Conservation (phyloP, 2,888 invertebrate genomes). For the Eupelmus urozonus region DNA sequence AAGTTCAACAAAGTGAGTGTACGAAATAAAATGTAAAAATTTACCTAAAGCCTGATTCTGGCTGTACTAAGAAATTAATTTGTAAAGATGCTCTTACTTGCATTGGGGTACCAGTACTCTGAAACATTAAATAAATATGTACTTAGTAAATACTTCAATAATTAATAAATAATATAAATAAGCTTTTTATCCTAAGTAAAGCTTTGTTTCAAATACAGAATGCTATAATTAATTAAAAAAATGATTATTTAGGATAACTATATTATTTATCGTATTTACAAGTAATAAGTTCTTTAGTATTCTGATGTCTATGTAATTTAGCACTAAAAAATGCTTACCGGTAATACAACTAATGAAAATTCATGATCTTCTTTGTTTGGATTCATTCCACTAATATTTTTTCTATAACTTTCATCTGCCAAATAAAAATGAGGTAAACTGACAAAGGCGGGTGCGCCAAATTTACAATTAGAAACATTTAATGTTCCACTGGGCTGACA, state of each 20-base stretch:
- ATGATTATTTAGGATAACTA: too few relatives aligned
- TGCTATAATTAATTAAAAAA: too few relatives aligned
- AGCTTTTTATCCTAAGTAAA: background rate
- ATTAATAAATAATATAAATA: background rate
- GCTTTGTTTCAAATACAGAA: background rate
- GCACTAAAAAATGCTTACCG: slow-evolving; percentile 74
- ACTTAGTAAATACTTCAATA: slow-evolving; percentile 5
- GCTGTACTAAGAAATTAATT: slow-evolving; percentile 83
- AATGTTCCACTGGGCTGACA: slow-evolving; percentile 81
- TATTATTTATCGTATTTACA: too few relatives aligned
- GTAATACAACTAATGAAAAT: slow-evolving; percentile 85
- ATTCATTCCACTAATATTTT: slow-evolving; percentile 83
- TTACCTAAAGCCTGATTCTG: slow-evolving; percentile 80
- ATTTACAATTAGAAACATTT: slow-evolving; percentile 86
- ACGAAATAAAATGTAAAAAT: background rate
- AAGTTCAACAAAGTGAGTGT: too few relatives aligned
- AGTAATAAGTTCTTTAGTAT: too few relatives aligned
- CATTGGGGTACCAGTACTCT: slow-evolving; percentile 87
- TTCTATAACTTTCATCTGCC: slow-evolving; percentile 83
- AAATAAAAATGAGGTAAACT: slow-evolving; percentile 90
- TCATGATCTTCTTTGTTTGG: slow-evolving; percentile 83
- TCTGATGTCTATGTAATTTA: too few relatives aligned
- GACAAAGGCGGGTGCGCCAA: slow-evolving; percentile 89
- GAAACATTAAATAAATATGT: slow-evolving; percentile 56
- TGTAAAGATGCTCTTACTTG: slow-evolving; percentile 86